Evolutionary conservation across 2,113 vertebrate genomes (phyloP), one percentile per base, ranked within the genome.

Genomic region (Onychostruthus taczanowskii): DNA sequence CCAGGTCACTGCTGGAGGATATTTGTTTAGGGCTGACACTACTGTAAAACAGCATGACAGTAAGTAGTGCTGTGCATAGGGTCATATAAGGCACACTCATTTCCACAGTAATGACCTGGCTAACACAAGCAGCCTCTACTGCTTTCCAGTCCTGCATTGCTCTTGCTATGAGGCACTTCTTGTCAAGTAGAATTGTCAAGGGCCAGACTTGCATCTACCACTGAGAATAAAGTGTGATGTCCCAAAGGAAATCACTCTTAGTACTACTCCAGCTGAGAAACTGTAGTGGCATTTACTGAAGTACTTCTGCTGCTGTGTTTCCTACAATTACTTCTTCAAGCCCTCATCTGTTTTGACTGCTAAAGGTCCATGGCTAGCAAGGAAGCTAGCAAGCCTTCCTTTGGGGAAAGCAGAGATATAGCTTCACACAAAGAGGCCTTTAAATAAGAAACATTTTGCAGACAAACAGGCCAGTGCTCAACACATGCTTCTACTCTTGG

Each of bases 321-420:
- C 83, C 73, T 84, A 44, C 15, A 89, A 94, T 64, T 61, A 89
- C 64, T 86, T 74, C 61, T 88, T 81, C 69, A 88, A 90, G 62
- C 28, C 16, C 55, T 88, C 75, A 70, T 87, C 85, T 92, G 68
- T 92, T 94, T 90, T 74, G 79, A 76, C 78, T 96, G 83, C 80
- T 93, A 44, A 30, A 90, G 31, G 64, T 93, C 90, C 82, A 81
- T 27, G n/a, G 44, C 79, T 90, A 92, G 79, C 82, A 83, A 93
- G 87, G 94, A 96, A 91, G 37, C 81, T 69, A 85, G 68, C 52
- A 90, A 61, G 49, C 77, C 27, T 62, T 96, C 85, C 79, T 88
- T 79, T 50, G 69, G 49, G 68, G 23, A 89, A 84, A 83, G 56
- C 13, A 33, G 43, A 35, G 35, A 90, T 30, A 89, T 5, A 66